Conservation (phyloP, 2,797 vertebrate genomes). For the Glyptemys insculpta region DNA sequence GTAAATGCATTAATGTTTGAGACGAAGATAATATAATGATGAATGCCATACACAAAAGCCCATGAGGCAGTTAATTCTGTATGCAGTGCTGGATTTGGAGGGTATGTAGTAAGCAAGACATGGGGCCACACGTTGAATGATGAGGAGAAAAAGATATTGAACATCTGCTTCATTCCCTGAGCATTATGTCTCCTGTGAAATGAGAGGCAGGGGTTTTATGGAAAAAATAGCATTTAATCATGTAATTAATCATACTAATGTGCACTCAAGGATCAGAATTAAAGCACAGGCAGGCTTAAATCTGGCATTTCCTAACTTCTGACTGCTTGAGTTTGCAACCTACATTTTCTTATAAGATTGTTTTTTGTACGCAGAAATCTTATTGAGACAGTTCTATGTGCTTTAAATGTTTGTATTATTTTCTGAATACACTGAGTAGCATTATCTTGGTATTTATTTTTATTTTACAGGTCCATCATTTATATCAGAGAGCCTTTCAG, state of each 20-base stretch:
- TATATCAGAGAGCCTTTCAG: conserved; percentile 93
- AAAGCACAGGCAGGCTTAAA: conserved; percentile 52
- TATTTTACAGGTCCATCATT: conserved; percentile 90
- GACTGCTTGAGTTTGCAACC: neutral
- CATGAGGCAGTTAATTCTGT: conserved; percentile 15
- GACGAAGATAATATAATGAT: neutral
- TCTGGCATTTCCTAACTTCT: conserved; percentile 38
- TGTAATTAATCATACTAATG: neutral
- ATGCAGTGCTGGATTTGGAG: conserved; percentile 52
- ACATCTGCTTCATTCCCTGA: conserved; percentile 40
- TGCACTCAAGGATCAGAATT: conserved; percentile 61
- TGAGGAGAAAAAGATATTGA: conserved; percentile 45
- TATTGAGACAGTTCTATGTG: neutral
- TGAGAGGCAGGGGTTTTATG: conserved; percentile 64
- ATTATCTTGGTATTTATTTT: conserved; percentile 70
- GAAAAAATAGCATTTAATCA: conserved; percentile 36
- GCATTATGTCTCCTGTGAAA: conserved; percentile 60
- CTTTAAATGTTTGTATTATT: neutral
- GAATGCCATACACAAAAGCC: conserved; percentile 21
- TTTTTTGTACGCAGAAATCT: neutral
- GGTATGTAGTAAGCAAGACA: conserved; percentile 36
- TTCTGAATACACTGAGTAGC: neutral
- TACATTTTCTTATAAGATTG: neutral
- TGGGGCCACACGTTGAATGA: conserved; percentile 39
- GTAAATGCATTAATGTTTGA: neutral